A percentile compares a stretch with the other conserved stretches of the same genome.
Evolutionary conservation across 2,888 invertebrate genomes (phyloP).

Genomic region (Ichneumon xanthorius): DNA sequence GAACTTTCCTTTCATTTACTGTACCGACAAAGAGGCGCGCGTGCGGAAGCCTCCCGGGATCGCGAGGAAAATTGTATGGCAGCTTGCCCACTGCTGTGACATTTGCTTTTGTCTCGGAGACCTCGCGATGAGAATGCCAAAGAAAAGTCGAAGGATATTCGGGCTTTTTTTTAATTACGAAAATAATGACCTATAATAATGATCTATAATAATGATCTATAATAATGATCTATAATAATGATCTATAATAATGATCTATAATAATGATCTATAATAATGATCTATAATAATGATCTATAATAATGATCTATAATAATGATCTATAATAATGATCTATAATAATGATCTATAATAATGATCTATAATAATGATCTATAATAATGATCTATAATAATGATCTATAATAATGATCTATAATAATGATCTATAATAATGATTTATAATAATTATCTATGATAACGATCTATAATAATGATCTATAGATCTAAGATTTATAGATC

Average conservation of each 20-base stretch:
- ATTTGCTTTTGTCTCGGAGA: constrained; percentile 53
- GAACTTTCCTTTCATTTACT: constrained; percentile 50
- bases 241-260: neutral
- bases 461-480: neutral
- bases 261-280: neutral
- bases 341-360: neutral
- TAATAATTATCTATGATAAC: neutral
- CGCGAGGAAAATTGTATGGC: constrained; percentile 62
- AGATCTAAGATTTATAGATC: neutral
- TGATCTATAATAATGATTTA: neutral
- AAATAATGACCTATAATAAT: neutral
- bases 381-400: neutral
- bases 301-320: neutral
- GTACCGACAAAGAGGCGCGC: constrained; percentile 30
- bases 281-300: neutral
- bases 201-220: neutral
- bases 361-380: neutral
- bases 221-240: neutral
- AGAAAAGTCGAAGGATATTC: constrained; percentile 18
- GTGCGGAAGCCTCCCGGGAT: neutral
- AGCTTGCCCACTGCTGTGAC: constrained; percentile 58
- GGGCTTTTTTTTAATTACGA: neutral
- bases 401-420: neutral
- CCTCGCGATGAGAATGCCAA: neutral
- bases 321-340: neutral